phyloP scores from a whole-genome alignment of 2,113 vertebrate species.

The Macquaria ambigua region DNA sequence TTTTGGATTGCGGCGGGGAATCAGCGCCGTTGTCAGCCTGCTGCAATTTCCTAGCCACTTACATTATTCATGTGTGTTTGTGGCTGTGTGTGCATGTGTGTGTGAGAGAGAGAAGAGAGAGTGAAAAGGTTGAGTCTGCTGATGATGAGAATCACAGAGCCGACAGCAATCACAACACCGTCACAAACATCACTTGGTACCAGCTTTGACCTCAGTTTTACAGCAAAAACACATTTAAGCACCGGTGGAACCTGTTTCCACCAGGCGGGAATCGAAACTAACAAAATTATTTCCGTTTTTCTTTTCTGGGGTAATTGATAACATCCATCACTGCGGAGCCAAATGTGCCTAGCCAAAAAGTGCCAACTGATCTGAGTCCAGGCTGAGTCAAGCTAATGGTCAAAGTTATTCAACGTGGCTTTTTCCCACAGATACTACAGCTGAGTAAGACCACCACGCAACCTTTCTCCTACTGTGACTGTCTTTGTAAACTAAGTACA shows the following conservation, averaged over 20 bases:
- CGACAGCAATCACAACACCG: constrained; percentile 48
- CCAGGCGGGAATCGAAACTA: not conserved
- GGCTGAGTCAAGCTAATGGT: not conserved
- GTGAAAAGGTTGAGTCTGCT: constrained; percentile 59
- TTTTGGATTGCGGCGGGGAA: constrained; percentile 65
- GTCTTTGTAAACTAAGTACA: not conserved
- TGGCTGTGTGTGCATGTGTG: constrained; percentile 4
- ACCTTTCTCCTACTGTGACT: not conserved
- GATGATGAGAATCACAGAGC: constrained; percentile 68
- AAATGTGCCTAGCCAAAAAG: not conserved
- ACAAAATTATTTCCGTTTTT: not conserved
- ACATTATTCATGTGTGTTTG: constrained; percentile 72
- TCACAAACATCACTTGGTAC: constrained; percentile 57
- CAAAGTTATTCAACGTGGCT: not conserved
- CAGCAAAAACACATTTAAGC: constrained; percentile 27
- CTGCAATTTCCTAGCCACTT: constrained; percentile 68
- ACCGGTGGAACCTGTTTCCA: not conserved
- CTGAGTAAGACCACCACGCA: not conserved
- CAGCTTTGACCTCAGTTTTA: constrained; percentile 48
- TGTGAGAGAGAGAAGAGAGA: constrained; percentile 4
- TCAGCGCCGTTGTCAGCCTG: constrained; percentile 62
- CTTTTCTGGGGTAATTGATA: constrained; percentile 22
- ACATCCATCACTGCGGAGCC: not conserved
- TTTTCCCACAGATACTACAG: not conserved
- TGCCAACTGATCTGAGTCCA: not conserved